Base-by-base conservation (phyloP, 1,140 invertebrate genomes). In the Pseudoatta argentina region DNA sequence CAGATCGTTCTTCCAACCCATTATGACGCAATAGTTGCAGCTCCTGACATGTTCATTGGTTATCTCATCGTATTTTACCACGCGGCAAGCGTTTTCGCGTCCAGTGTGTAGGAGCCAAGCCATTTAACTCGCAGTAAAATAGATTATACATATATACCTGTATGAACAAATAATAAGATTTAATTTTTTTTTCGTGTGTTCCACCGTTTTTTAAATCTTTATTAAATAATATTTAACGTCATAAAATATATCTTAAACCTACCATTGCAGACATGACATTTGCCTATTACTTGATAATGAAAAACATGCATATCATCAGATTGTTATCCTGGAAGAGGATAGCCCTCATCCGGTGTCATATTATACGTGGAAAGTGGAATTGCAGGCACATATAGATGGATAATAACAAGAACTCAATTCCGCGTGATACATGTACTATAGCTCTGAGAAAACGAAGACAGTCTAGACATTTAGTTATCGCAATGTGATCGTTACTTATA, bases 401-500 rank as follows among this genome's bases (percentile, higher is more conserved):
- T 14, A 24, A 79, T 69, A 64, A 53, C 5, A 30, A 78, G 6
- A 14, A 39, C 39, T n/a, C 21, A 55, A 63, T 63, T n/a, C n/a
- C 8, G 39, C 18, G 30, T 44, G 53, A 30, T 1, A 48, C 34
- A 10, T 39, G 69, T 59, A 72, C n/a, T 18, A 48, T 51, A 34
- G 72, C 39, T 83, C 71, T 53, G 76, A 82, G 61, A 78, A 64
- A 67, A 82, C 57, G 83, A 63, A 73, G 67, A 51, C 44, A 76
- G 18, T 73, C 8, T 67, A 67, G 63, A 59, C 79, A 86, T 83
- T 81, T 82, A 86, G 78, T 81, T 55, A 86, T 67, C 44, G 66
- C 63, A 57, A 51, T 55, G 85, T 86, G 88, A 90, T 89, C 72
- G 85, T 91, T 90, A 90, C 87, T 92, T 91, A 83, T 88, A 85